A percentile compares a stretch with the other conserved stretches of the same genome.
phyloP scores from a whole-genome alignment of 2,888 invertebrate genomes.

The Phalera bucephala region DNA sequence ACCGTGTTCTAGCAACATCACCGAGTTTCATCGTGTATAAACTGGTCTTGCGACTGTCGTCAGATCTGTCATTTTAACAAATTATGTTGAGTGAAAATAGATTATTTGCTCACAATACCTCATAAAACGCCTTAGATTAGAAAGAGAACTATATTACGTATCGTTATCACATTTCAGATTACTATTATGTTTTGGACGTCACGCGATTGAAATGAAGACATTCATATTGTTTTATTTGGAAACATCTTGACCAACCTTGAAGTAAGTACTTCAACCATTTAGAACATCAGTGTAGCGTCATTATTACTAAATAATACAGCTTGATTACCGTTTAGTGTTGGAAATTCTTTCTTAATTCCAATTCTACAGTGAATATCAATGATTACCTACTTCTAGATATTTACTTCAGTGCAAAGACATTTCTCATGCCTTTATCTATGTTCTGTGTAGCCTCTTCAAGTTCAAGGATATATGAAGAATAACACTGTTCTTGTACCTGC shows the following conservation, averaged over 20 bases:
- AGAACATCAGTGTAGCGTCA: slow-evolving; percentile 33
- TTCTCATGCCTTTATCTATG: too few species aligned
- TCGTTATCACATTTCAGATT: slow-evolving; percentile 48
- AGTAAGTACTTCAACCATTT: slow-evolving; percentile 59
- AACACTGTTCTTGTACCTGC: slow-evolving; percentile 1
- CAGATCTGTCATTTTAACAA: slow-evolving; percentile 75
- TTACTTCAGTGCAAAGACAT: too few species aligned
- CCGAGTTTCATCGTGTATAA: slow-evolving; percentile 55
- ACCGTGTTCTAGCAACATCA: slow-evolving; percentile 22
- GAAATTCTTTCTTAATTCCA: background rate
- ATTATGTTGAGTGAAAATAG: slow-evolving; percentile 52
- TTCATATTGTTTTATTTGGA: slow-evolving; percentile 59
- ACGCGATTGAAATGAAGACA: slow-evolving; percentile 69
- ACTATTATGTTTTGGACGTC: slow-evolving; percentile 37
- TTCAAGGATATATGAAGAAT: slow-evolving; percentile 28
- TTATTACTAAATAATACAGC: slow-evolving; percentile 26
- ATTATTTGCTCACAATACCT: slow-evolving; percentile 34
- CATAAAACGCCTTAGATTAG: slow-evolving; percentile 15
- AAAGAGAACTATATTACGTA: slow-evolving; percentile 10
- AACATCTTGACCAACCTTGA: slow-evolving; percentile 81
- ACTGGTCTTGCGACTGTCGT: slow-evolving; percentile 77
- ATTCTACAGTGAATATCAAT: background rate
- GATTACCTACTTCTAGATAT: background rate
- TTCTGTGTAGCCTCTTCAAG: slow-evolving; percentile 21
- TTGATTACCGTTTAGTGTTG: background rate